Evolutionary conservation across 2,113 vertebrate genomes (phyloP).

Genomic region (Triplophysa siluroides): DNA sequence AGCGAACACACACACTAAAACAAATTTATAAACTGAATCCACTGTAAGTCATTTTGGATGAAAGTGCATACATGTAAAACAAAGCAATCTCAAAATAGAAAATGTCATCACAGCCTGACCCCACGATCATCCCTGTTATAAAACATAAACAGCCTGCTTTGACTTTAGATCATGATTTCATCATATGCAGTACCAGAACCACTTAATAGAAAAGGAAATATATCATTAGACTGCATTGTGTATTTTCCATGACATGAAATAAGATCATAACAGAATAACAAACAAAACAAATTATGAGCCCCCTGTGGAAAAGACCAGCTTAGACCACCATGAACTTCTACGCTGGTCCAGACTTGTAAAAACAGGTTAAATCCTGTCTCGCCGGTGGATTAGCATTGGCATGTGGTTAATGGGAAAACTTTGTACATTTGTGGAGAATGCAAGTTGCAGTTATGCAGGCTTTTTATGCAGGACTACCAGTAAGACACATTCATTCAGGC

Average conservation of each 20-base stretch:
- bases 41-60: too few relatives aligned
- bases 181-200: background rate
- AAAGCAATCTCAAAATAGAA: slow-evolving; percentile 7
- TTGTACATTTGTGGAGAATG: too few relatives aligned
- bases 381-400: too few relatives aligned
- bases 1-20: background rate
- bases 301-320: too few relatives aligned
- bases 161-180: background rate
- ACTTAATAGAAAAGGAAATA: background rate
- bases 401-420: too few relatives aligned
- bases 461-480: background rate
- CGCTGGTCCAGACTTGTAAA: too few relatives aligned
- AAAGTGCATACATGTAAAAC: too few relatives aligned
- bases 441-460: too few relatives aligned
- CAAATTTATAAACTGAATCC: too few relatives aligned
- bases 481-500: background rate
- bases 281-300: background rate
- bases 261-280: background rate
- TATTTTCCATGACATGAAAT: background rate
- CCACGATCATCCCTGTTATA: background rate
- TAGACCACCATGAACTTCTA: too few relatives aligned
- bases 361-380: too few relatives aligned
- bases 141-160: slow-evolving; percentile 9
- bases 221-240: background rate
- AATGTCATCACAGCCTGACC: slow-evolving; percentile 39